Percentiles rank a stretch among this genome's conserved stretches.
phyloP scores from a whole-genome alignment of 2,888 invertebrate genomes.

The Halictus ligatus region DNA sequence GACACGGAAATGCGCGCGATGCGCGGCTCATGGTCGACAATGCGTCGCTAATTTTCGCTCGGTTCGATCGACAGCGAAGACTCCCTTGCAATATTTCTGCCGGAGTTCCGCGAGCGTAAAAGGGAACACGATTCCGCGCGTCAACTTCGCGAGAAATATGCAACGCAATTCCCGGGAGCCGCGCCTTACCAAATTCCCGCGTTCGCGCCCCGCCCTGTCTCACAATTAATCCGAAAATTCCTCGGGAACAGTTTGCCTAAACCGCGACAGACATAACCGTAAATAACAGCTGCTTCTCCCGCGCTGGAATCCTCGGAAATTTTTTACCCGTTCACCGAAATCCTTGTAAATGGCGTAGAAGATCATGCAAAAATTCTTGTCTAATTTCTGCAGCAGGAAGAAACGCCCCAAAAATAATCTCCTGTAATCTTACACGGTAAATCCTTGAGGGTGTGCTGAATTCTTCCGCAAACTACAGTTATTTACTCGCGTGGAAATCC shows the following conservation, averaged over 20 bases:
- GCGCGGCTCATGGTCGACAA: neutral
- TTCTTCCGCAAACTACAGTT: neutral
- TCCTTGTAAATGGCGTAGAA: neutral
- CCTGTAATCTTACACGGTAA: neutral
- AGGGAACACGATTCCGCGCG: neutral
- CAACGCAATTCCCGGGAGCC: neutral
- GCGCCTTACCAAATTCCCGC: slow-evolving; percentile 13
- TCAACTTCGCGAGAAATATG: neutral
- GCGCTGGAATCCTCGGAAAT: neutral
- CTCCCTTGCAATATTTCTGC: neutral
- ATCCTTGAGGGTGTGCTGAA: neutral
- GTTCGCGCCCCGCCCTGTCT: slow-evolving; percentile 16
- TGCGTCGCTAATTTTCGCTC: neutral
- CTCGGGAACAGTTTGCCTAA: slow-evolving; percentile 12
- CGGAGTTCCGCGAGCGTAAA: neutral
- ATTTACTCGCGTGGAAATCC: neutral
- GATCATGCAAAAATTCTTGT: slow-evolving; percentile 2
- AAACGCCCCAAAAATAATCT: neutral
- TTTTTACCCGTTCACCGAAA: neutral
- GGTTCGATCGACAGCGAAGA: neutral
- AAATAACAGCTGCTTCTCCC: neutral
- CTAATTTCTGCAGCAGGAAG: neutral
- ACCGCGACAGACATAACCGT: slow-evolving; percentile 6
- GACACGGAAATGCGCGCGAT: slow-evolving; percentile 27
- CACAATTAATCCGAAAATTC: slow-evolving; percentile 33